Evolutionary conservation across 2,113 vertebrate genomes (phyloP).

Genomic region (Notarius quadriscutis): DNA sequence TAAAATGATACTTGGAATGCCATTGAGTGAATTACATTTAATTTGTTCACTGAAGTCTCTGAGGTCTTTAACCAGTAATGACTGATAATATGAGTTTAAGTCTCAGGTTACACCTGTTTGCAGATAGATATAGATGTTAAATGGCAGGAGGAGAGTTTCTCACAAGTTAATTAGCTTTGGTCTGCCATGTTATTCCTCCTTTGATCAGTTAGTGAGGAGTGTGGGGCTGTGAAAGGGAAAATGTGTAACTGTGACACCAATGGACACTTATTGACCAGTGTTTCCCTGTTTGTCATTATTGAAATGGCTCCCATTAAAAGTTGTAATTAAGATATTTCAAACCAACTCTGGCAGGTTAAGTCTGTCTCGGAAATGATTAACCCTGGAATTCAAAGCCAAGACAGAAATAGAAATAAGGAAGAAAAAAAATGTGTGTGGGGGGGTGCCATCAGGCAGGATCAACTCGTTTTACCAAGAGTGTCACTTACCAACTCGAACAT

Average conservation of each 20-base stretch:
- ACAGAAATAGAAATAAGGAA: conserved; percentile 30
- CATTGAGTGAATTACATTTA: neutral
- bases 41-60: neutral
- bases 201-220: conserved; percentile 40
- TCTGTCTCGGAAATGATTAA: neutral
- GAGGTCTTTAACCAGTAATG: neutral
- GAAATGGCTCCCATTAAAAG: neutral
- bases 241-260: conserved; percentile 21
- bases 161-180: conserved; percentile 56
- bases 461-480: neutral
- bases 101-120: conserved; percentile 2
- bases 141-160: conserved; percentile 50
- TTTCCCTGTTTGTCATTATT: conserved; percentile 21
- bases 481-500: neutral
- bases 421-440: no score
- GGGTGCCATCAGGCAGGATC: neutral
- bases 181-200: conserved; percentile 34
- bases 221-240: conserved; percentile 18
- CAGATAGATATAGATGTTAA: conserved; percentile 26
- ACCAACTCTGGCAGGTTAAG: conserved; percentile 14
- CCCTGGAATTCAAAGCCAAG: neutral
- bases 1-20: neutral
- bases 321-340: conserved; percentile 5
- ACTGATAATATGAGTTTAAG: neutral
- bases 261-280: conserved; percentile 31